Percentiles rank a stretch among this genome's conserved stretches.
Evolutionary conservation across 2,113 vertebrate species (phyloP).

Genomic region (Brachyhypopomus occidentalis): DNA sequence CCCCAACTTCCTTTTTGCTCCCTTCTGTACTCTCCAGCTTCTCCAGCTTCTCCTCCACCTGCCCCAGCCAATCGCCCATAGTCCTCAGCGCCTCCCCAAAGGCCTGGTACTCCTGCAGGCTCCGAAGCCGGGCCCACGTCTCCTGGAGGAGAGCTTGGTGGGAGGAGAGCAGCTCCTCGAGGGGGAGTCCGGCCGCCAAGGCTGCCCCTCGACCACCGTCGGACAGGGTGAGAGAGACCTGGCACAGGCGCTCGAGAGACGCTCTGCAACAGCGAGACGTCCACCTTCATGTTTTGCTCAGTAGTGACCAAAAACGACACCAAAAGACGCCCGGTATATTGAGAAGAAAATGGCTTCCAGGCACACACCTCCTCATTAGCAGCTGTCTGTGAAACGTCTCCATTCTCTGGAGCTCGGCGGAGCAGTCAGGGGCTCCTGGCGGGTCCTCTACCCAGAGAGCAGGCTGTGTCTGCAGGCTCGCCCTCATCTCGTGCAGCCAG

Average conservation of each 20-base stretch:
- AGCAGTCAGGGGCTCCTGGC: conserved; percentile 79
- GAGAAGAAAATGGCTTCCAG: background rate
- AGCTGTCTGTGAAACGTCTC: conserved; percentile 88
- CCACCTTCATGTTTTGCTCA: background rate
- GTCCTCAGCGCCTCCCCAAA: conserved; percentile 86
- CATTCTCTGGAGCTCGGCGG: conserved; percentile 84
- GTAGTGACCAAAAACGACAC: background rate
- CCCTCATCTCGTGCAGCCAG: conserved; percentile 87
- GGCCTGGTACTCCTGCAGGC: conserved; percentile 87
- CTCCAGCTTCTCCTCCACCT: conserved; percentile 81
- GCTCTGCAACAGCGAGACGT: conserved; percentile 71
- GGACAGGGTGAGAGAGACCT: conserved; percentile 82
- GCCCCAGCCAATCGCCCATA: conserved; percentile 87
- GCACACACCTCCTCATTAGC: conserved; percentile 80
- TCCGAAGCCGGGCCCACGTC: conserved; percentile 80
- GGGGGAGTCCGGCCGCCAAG: conserved; percentile 75
- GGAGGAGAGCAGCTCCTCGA: conserved; percentile 77
- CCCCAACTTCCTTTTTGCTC: conserved; percentile 82
- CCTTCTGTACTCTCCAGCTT: conserved; percentile 84
- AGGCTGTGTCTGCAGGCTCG: conserved; percentile 79
- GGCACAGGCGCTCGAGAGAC: conserved; percentile 85
- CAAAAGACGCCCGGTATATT: too few relatives aligned
- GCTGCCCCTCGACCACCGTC: conserved; percentile 81
- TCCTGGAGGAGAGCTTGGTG: conserved; percentile 84
- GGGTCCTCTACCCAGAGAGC: conserved; percentile 75